A percentile compares a stretch with the other conserved stretches of the same genome.
These are phyloP conservation scores for Malurus cyaneus DNA, from an alignment of 2,113 vertebrate species.

Conservation along the genomic window DNA sequence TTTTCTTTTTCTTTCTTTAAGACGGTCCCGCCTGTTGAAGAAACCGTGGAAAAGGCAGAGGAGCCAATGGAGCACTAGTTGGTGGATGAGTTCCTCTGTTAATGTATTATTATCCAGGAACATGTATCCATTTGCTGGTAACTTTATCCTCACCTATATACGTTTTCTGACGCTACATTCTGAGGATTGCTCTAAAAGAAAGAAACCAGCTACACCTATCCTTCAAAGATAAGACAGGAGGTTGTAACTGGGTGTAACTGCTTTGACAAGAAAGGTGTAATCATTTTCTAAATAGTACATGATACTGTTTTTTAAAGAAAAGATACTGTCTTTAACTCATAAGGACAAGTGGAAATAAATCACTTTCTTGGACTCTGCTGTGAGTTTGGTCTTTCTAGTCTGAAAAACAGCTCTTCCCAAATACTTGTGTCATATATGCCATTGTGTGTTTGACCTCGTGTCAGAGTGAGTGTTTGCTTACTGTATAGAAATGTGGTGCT, in stretches of 20 bases:
- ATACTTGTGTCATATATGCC: not conserved
- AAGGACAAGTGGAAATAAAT: conserved; percentile 76
- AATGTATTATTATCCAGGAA: conserved; percentile 19
- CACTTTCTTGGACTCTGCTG: conserved; percentile 39
- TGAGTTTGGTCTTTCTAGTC: not conserved
- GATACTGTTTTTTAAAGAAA: conserved; percentile 73
- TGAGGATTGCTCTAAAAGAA: conserved; percentile 53
- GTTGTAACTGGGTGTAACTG: conserved; percentile 42
- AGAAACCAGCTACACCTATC: conserved; percentile 11
- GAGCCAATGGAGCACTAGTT: conserved; percentile 96
- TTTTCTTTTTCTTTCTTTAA: conserved; percentile 19
- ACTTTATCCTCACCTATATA: conserved; percentile 51
- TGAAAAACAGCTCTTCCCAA: not conserved
- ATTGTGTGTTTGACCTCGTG: not conserved
- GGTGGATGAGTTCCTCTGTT: conserved; percentile 27
- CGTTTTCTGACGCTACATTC: conserved; percentile 3
- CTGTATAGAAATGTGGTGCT: not conserved
- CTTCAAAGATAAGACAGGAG: conserved; percentile 38
- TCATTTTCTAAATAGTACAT: conserved; percentile 72
- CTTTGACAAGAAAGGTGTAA: conserved; percentile 57
- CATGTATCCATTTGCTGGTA: conserved; percentile 35
- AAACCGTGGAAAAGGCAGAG: conserved; percentile 80
- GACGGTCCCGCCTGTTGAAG: conserved; percentile 82
- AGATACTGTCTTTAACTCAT: conserved; percentile 69
- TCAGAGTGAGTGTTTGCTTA: not conserved